These are phyloP conservation scores for Pocillopora verrucosa DNA, from an alignment of 64 coral and sea anemone species.

Conservation along the genomic window DNA sequence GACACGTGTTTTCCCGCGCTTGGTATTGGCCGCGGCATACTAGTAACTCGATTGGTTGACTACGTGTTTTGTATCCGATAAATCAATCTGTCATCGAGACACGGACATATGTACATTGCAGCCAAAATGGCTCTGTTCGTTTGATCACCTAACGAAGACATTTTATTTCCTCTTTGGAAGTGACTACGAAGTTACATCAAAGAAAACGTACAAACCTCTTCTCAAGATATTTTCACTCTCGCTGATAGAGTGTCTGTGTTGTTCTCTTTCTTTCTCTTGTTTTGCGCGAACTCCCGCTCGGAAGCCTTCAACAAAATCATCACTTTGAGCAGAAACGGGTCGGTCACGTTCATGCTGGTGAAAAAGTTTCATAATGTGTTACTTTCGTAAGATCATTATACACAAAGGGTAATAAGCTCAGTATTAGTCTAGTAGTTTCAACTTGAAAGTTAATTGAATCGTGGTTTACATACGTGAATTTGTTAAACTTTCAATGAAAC, in stretches of 20 bases:
- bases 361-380: neutral
- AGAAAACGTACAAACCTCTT: constrained; percentile 24
- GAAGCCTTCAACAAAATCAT: constrained; percentile 60
- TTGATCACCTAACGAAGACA: neutral
- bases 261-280: constrained; percentile 48
- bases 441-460: too few species aligned
- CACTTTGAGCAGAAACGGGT: constrained; percentile 59
- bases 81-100: too few species aligned
- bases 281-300: constrained; percentile 55
- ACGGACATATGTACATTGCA: too few species aligned
- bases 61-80: too few species aligned
- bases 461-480: too few species aligned
- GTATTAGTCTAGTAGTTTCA: too few species aligned
- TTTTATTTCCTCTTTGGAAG: neutral
- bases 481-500: too few species aligned
- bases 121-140: too few species aligned
- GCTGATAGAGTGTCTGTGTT: constrained; percentile 43
- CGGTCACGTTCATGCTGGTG: constrained; percentile 41
- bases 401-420: neutral
- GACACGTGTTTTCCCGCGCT: too few species aligned
- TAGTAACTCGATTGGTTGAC: too few species aligned
- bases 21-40: too few species aligned
- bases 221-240: constrained; percentile 56
- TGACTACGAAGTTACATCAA: neutral
- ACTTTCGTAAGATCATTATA: neutral